These are phyloP conservation scores for Sakesphorus luctuosus DNA, from an alignment of 2,113 vertebrate species.

Conservation along the genomic window DNA sequence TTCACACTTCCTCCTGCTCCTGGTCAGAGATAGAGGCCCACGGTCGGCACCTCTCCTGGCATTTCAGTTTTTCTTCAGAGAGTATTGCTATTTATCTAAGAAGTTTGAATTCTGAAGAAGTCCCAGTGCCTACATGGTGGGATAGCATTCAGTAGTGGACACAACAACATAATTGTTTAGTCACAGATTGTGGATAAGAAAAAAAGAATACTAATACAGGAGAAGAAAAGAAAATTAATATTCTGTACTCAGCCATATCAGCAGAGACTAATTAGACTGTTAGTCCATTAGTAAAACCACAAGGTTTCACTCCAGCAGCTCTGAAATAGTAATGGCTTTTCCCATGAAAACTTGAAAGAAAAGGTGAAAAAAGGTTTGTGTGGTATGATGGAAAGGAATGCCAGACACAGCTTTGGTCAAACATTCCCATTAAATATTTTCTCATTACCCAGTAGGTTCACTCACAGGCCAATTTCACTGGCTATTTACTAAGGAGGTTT, in stretches of 20 bases:
- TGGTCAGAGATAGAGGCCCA: not conserved
- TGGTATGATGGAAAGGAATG: conserved; percentile 69
- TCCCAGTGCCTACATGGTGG: not conserved
- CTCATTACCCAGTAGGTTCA: conserved; percentile 68
- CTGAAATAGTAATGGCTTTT: conserved; percentile 39
- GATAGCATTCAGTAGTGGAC: not conserved
- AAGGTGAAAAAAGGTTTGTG: conserved; percentile 62
- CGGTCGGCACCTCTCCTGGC: not conserved
- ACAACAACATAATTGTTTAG: not conserved
- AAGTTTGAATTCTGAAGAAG: not conserved
- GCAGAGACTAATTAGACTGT: not conserved
- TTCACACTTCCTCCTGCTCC: not conserved
- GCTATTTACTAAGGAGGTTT: conserved; percentile 52
- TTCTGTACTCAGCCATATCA: not conserved
- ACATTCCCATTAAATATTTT: conserved; percentile 64
- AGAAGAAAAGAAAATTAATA: not conserved
- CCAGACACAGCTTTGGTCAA: conserved; percentile 64
- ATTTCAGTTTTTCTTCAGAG: not conserved
- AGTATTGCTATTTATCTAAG: not conserved
- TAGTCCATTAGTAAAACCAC: conserved; percentile 36
- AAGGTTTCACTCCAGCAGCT: conserved; percentile 38
- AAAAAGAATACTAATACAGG: not conserved
- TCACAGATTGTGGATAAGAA: not conserved
- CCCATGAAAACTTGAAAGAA: conserved; percentile 65
- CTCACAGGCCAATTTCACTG: conserved; percentile 59